A percentile compares a stretch with the other conserved stretches of the same genome.
These are phyloP conservation scores for Engystomops pustulosus DNA, from an alignment of 2,113 vertebrate genomes.

Conservation along the genomic window DNA sequence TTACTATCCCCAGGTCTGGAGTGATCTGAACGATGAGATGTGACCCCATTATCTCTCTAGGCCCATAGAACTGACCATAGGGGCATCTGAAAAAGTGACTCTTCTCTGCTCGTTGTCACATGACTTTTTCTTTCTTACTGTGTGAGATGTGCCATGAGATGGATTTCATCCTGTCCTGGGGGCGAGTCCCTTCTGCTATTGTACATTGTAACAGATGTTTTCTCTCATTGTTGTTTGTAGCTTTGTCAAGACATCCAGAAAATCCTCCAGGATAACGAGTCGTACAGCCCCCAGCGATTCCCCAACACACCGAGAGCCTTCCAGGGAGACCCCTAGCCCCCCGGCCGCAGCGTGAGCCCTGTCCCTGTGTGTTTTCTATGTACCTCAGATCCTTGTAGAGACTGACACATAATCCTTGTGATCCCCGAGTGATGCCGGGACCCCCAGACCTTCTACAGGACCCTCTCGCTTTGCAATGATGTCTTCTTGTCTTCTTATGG, in stretches of 20 bases:
- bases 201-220: too few relatives aligned
- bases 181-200: too few relatives aligned
- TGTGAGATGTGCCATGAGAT: too few relatives aligned
- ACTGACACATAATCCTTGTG: not conserved
- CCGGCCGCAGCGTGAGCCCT: not conserved
- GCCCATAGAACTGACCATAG: too few relatives aligned
- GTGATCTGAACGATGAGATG: too few relatives aligned
- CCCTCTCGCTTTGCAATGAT: not conserved
- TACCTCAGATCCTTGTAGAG: not conserved
- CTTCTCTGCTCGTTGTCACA: too few relatives aligned
- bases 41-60: too few relatives aligned
- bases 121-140: too few relatives aligned
- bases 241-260: constrained; percentile 86
- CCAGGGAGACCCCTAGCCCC: constrained; percentile 70
- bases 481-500: not conserved
- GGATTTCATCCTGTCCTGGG: too few relatives aligned
- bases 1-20: too few relatives aligned
- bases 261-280: constrained; percentile 82
- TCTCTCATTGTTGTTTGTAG: too few relatives aligned
- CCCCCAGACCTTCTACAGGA: not conserved
- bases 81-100: too few relatives aligned
- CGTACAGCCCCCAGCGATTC: constrained; percentile 84
- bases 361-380: constrained; percentile 11
- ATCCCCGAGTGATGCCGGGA: not conserved
- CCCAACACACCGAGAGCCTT: constrained; percentile 85